Percentiles rank a stretch among this genome's conserved stretches.
These are phyloP conservation scores for Rhynchophorus ferrugineus DNA, from an alignment of 1,140 invertebrate genomes.

Conservation along the genomic window DNA sequence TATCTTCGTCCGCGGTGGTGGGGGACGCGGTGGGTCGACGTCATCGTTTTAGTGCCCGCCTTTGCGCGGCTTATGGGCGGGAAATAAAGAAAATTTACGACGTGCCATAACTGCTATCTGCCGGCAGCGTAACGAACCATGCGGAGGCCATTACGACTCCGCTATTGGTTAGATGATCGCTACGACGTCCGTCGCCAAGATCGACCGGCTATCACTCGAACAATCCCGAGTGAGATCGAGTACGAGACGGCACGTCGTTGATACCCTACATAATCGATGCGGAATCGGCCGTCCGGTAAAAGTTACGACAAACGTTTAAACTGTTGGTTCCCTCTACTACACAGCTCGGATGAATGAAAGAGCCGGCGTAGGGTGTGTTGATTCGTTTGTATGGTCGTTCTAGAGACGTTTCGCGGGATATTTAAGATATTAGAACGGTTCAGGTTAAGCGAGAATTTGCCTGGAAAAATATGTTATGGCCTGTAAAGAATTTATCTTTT, in stretches of 20 bases:
- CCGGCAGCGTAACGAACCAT: slow-evolving; percentile 41
- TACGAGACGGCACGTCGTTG: slow-evolving; percentile 18
- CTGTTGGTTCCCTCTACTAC: slow-evolving; percentile 25
- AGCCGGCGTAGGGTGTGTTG: slow-evolving; percentile 22
- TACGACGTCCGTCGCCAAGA: slow-evolving; percentile 12
- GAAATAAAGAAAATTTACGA: slow-evolving; percentile 42
- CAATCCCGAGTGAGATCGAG: slow-evolving; percentile 21
- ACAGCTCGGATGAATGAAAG: slow-evolving; percentile 20
- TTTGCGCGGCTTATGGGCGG: slow-evolving; percentile 38
- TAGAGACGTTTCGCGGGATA: slow-evolving; percentile 34
- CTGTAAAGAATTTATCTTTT: slow-evolving; percentile 21
- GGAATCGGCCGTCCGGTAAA: slow-evolving; percentile 23
- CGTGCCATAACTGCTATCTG: slow-evolving; percentile 43
- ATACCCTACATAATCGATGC: slow-evolving; percentile 29
- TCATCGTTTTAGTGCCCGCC: slow-evolving; percentile 32
- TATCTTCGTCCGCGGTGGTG: too few relatives aligned
- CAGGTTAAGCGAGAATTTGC: slow-evolving; percentile 29
- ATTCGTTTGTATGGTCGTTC: slow-evolving; percentile 22
- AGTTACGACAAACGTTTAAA: slow-evolving; percentile 30
- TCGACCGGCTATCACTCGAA: neutral
- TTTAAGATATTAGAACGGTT: slow-evolving; percentile 33
- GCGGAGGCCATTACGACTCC: slow-evolving; percentile 41
- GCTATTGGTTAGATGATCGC: slow-evolving; percentile 36
- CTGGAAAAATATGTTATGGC: slow-evolving; percentile 30
- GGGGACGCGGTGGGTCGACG: too few relatives aligned